Conservation (phyloP, 2,888 invertebrate species). For the Eretmocerus hayati region DNA sequence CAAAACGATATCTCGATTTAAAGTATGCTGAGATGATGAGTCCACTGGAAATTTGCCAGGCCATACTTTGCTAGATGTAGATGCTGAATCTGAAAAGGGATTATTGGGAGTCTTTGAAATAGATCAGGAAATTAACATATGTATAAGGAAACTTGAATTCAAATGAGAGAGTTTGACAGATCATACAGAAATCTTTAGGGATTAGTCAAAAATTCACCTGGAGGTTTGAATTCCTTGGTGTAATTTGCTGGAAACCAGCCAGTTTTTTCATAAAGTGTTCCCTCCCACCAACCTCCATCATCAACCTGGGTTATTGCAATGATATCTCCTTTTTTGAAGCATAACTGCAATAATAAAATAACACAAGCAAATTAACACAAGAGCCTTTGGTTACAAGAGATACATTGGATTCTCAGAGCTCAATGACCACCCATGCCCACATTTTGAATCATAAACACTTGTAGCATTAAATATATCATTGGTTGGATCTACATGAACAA, state of each 20-base stretch:
- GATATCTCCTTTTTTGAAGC: constrained; percentile 91
- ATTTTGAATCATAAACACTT: no score
- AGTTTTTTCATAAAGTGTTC: constrained; percentile 87
- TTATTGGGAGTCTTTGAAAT: background rate
- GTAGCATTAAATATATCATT: no score
- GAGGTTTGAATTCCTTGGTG: constrained; percentile 80
- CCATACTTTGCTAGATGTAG: constrained; percentile 57
- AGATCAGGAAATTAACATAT: background rate
- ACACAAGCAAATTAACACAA: no score
- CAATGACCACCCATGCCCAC: no score
- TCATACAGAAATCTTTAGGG: no score
- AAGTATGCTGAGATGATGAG: constrained; percentile 52
- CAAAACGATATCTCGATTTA: constrained; percentile 77
- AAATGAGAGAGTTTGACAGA: no score
- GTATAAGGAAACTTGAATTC: no score
- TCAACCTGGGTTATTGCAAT: constrained; percentile 93
- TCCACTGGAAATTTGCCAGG: constrained; percentile 56
- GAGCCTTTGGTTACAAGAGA: no score
- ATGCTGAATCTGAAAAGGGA: constrained; percentile 22
- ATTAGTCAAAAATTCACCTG: constrained; percentile 43
- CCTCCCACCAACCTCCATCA: constrained; percentile 99
- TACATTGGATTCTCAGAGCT: no score
- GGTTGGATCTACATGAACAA: no score
- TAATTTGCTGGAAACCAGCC: constrained; percentile 99
- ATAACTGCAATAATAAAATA: constrained; percentile 60